Percentiles rank a stretch among this genome's conserved stretches.
Evolutionary conservation across 2,113 vertebrate species (phyloP).

Genomic region (Pygoscelis antarcticus): DNA sequence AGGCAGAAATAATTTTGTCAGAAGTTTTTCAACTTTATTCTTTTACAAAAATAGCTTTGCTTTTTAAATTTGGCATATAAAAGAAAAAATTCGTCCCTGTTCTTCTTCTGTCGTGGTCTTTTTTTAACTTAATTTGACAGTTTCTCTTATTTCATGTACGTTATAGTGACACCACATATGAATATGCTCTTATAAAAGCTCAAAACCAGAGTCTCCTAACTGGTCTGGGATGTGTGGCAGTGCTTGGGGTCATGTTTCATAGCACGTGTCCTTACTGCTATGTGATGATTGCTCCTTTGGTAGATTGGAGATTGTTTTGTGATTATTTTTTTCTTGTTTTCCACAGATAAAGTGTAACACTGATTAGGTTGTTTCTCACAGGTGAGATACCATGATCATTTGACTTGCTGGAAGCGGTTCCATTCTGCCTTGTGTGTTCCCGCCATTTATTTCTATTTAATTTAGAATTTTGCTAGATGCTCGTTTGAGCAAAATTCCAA

Average conservation of each 20-base stretch:
- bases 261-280: background rate
- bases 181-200: background rate
- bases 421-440: background rate
- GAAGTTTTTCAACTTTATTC: background rate
- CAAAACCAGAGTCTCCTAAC: background rate
- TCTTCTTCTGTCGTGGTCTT: background rate
- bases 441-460: background rate
- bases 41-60: background rate
- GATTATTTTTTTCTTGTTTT: background rate
- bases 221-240: background rate
- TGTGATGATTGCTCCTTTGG: background rate
- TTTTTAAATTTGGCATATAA: background rate
- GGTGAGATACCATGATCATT: background rate
- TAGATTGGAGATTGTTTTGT: background rate
- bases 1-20: background rate
- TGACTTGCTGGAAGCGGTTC: background rate
- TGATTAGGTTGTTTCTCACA: background rate
- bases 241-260: background rate
- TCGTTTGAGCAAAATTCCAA: background rate
- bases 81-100: background rate
- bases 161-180: background rate
- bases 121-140: background rate
- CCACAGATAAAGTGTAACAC: background rate
- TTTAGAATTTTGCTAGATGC: background rate
- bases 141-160: background rate